Evolutionary conservation across 1,140 invertebrate genomes (phyloP), one percentile per base, ranked within the genome.

Genomic region (Gryllus bimaculatus): DNA sequence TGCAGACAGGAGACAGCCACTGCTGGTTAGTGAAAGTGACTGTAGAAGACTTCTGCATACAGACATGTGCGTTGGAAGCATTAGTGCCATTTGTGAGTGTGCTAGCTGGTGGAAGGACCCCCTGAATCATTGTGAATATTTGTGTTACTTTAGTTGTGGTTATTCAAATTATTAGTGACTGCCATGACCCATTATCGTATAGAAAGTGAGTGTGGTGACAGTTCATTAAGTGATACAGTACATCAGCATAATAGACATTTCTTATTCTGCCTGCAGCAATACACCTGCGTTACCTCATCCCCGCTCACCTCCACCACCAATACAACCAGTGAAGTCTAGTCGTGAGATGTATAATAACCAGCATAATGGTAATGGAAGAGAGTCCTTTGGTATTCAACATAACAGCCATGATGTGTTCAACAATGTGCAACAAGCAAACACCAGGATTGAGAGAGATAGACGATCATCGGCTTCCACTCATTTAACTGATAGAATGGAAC

Each of bases 401-500:
- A 81, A 91, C 47, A 75, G 73, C 20, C 73, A 26, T 6, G 78
- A 79, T 74, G 47, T 75, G 73, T 79, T 75, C 48, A 75, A 66
- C 20, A 79, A 75, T 49, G 74, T 75, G 10, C 74, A 75, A 6
- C 74, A 75, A 74, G 73, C 47, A 12, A 66, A 66, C 8, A 8
- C 54, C 48, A 49, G 76, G 49, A 66, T 79, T 39, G 79, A 94
- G 82, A 87, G 90, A 0, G 93, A 94, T 81, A 89, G 92, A 82
- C 89, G 92, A 81, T 91, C 91, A 76, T 94, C 93, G n/a, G 88
- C 89, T 0, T 92, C 91, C 0, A 93, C 92, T 7, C 89, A 91
- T 81, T 88, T 90, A 5, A 93, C 92, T 0, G 92, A 93, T 78
- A 93, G 91, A 85, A 90, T 91, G 78, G 92, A 93, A 80, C 89